A percentile compares a stretch with the other conserved stretches of the same genome.
Evolutionary conservation across 30 jellyfish, hydroid and myxozoan species (phyloP).

Genomic region (Calvadosia cruxmelitensis): DNA sequence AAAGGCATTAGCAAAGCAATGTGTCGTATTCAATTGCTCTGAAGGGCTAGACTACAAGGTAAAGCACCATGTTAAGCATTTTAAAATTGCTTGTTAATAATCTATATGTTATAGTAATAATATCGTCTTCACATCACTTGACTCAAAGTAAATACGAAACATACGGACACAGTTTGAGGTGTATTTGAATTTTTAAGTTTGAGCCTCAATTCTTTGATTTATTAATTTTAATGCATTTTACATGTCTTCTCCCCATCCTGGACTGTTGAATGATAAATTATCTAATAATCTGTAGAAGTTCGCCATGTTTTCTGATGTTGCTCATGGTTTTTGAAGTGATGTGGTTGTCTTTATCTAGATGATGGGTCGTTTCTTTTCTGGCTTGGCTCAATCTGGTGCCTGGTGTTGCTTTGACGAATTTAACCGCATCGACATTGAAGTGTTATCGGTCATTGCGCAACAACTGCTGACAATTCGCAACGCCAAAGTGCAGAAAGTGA

Average conservation of each 20-base stretch:
- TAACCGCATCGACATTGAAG: conserved; percentile 96
- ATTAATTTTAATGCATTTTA: too few relatives aligned
- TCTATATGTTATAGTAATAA: too few relatives aligned
- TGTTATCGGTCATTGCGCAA: conserved; percentile 95
- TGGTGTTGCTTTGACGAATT: conserved; percentile 99
- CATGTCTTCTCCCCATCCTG: too few relatives aligned
- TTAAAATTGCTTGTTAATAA: too few relatives aligned
- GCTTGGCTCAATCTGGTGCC: conserved; percentile 99
- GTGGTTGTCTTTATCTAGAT: conserved; percentile 18
- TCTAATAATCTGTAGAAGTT: too few relatives aligned
- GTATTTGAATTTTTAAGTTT: too few relatives aligned
- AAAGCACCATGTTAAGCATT: background rate
- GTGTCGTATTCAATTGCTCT: conserved; percentile 95
- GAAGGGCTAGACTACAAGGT: conserved; percentile 97
- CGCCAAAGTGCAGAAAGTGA: conserved; percentile 85
- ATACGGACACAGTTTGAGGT: too few relatives aligned
- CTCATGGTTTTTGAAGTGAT: background rate
- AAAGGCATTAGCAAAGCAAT: conserved; percentile 92
- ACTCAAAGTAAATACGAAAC: too few relatives aligned
- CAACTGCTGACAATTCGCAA: conserved; percentile 89
- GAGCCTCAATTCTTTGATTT: too few relatives aligned
- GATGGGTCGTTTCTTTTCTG: conserved; percentile 96
- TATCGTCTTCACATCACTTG: too few relatives aligned
- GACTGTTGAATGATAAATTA: too few relatives aligned
- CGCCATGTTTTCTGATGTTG: too few relatives aligned